Evolutionary conservation across 2,113 vertebrate genomes (phyloP).

Genomic region (Miniopterus natalensis): DNA sequence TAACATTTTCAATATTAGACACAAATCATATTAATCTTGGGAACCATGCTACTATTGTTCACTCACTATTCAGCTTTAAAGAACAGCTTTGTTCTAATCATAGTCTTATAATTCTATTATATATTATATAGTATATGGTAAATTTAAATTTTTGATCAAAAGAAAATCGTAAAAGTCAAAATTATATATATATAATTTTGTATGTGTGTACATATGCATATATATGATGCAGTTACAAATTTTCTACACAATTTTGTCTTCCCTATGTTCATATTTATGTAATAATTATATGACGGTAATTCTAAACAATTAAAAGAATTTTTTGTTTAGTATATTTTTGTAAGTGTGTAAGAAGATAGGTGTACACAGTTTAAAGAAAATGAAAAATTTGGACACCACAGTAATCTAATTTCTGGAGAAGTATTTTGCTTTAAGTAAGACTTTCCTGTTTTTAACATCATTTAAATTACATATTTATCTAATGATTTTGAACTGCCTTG

Average conservation of each 20-base stretch:
- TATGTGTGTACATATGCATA: not conserved
- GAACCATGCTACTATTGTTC: not conserved
- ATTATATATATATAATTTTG: not conserved
- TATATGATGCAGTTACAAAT: not conserved
- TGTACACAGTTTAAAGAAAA: constrained; percentile 32
- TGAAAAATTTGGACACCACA: not conserved
- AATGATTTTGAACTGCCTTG: constrained; percentile 44
- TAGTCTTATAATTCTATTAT: not conserved
- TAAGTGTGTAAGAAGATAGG: not conserved
- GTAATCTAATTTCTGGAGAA: not conserved
- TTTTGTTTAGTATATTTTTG: constrained; percentile 43
- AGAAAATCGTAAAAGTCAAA: constrained; percentile 28
- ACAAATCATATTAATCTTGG: not conserved
- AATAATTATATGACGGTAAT: not conserved
- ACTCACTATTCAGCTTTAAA: not conserved
- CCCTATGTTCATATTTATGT: not conserved
- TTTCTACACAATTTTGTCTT: constrained; percentile 25
- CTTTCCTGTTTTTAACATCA: not conserved
- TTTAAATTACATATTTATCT: not conserved
- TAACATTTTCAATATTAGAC: not conserved
- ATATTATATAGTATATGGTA: not conserved
- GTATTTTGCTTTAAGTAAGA: constrained; percentile 44
- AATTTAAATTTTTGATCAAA: constrained; percentile 16
- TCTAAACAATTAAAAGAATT: not conserved
- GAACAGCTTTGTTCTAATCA: not conserved